Conservation (phyloP, 2,888 invertebrate species). For the Adelognathus sp. region DNA sequence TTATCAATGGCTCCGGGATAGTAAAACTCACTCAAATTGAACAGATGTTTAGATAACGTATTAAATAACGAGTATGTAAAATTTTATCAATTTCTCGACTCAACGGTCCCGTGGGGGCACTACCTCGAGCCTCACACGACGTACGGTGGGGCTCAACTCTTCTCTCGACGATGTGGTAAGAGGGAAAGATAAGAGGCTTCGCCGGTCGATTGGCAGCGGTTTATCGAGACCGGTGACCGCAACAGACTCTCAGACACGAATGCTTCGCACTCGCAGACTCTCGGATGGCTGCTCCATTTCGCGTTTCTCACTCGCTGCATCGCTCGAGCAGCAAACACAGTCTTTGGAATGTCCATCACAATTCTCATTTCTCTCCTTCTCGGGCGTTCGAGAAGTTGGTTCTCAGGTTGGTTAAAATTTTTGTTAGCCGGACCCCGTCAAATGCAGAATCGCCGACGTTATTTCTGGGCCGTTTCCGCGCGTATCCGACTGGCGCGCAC, state of each 20-base stretch:
- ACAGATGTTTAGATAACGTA: too few species aligned
- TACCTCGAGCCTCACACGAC: too few species aligned
- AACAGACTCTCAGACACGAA: background rate
- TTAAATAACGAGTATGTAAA: too few species aligned
- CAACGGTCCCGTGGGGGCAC: too few species aligned
- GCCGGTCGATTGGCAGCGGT: background rate
- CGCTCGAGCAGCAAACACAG: background rate
- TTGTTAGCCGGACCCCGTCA: too few species aligned
- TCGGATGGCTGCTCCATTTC: slow-evolving; percentile 3
- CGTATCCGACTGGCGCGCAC: slow-evolving; percentile 11
- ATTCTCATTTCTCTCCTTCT: background rate
- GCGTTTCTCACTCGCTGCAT: background rate
- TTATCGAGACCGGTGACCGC: background rate
- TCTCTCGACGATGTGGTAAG: slow-evolving; percentile 29
- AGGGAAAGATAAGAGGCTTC: slow-evolving; percentile 30
- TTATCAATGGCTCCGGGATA: too few species aligned
- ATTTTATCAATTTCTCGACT: too few species aligned
- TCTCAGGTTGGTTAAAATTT: too few species aligned
- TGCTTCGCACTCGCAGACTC: slow-evolving; percentile 5
- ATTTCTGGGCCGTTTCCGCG: slow-evolving; percentile 59
- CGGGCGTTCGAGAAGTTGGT: too few species aligned
- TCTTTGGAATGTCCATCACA: background rate
- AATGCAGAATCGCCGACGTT: slow-evolving; percentile 24
- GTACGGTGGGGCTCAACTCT: too few species aligned
- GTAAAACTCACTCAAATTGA: too few species aligned